These are phyloP conservation scores for Parascotia fuliginaria DNA, from an alignment of 2,888 invertebrate genomes.

Conservation along the genomic window DNA sequence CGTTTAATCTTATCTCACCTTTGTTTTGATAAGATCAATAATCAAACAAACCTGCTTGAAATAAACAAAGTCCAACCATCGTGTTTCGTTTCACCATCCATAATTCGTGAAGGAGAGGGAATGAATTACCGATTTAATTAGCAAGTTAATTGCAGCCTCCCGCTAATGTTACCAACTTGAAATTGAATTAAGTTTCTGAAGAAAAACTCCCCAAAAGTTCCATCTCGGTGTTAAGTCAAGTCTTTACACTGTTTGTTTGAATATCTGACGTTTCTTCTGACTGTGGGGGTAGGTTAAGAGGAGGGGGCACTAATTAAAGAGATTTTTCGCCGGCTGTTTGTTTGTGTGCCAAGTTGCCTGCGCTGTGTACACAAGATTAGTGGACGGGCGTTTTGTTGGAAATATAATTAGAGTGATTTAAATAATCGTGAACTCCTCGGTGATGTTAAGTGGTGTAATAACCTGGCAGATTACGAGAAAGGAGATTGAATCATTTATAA, in stretches of 20 bases:
- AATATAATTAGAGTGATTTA: conserved; percentile 35
- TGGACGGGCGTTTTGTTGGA: conserved; percentile 27
- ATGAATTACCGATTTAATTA: conserved; percentile 44
- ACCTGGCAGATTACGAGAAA: background rate
- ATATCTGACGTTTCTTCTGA: conserved; percentile 35
- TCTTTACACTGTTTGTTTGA: conserved; percentile 41
- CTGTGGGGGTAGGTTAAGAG: conserved; percentile 6
- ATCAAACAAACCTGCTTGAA: conserved; percentile 5
- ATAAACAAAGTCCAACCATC: conserved; percentile 10
- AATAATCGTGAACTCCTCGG: conserved; percentile 15
- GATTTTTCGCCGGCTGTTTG: conserved; percentile 38
- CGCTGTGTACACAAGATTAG: conserved; percentile 36
- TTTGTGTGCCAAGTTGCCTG: conserved; percentile 22
- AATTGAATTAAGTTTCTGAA: conserved; percentile 43
- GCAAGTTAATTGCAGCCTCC: conserved; percentile 35
- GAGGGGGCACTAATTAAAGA: conserved; percentile 41
- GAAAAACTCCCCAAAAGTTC: conserved; percentile 42
- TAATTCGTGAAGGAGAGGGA: conserved; percentile 33
- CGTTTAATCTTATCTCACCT: conserved; percentile 4
- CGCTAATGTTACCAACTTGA: conserved; percentile 43
- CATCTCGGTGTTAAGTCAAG: conserved; percentile 32
- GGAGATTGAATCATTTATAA: conserved; percentile 2
- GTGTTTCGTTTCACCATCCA: conserved; percentile 13
- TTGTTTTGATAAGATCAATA: conserved; percentile 13
- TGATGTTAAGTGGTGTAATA: conserved; percentile 19